Base-by-base conservation (phyloP, 2,113 vertebrate species). In the Astur gentilis region DNA sequence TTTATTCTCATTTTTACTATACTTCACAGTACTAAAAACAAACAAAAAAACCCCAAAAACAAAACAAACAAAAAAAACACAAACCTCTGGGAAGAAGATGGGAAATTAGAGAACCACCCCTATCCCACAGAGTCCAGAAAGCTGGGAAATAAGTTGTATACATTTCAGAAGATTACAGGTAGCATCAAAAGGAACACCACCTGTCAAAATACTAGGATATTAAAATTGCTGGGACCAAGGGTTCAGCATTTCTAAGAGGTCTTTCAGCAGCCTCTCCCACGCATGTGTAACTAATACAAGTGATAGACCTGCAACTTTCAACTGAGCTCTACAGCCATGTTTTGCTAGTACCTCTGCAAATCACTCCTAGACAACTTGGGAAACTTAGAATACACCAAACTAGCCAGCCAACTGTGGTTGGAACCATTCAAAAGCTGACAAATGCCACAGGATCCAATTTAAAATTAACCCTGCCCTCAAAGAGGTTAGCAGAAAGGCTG, bases 351-450 rank as follows among this genome's bases (percentile, higher is more conserved):
- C 3, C 22, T 36, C 38, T 38, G 32, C 27, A 93, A 73, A 78
- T 40, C 40, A 84, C 31, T 64, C 31, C 11, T 54, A 62, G 8
- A 19, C 42, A 75, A 86, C 40, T 3, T 34, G 11, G 29, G 19
- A 71, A 90, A 67, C 64, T 85, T 64, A 1, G 0, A 76, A 42
- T 19, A 78, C 7, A 73, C 19, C 34, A 60, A 78, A 89, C 31
- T 16, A 83, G 23, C 15, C 52, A 75, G 60, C 10, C 44, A 89
- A 4, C 17, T 67, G 26, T 0, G 7, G 22, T 0, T 65, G 19
- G 22, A 77, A 84, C 13, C 13, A 77, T 54, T 69, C 32, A 61
- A 80, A 87, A 77, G 23, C 23, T 50, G 13, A 64, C 3, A 69
- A n/a, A 86, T 23, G 25, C 38, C 67, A 81, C 9, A 88, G 13